Evolutionary conservation across 2,888 invertebrate species (phyloP).

Genomic region (Ophion costatus): DNA sequence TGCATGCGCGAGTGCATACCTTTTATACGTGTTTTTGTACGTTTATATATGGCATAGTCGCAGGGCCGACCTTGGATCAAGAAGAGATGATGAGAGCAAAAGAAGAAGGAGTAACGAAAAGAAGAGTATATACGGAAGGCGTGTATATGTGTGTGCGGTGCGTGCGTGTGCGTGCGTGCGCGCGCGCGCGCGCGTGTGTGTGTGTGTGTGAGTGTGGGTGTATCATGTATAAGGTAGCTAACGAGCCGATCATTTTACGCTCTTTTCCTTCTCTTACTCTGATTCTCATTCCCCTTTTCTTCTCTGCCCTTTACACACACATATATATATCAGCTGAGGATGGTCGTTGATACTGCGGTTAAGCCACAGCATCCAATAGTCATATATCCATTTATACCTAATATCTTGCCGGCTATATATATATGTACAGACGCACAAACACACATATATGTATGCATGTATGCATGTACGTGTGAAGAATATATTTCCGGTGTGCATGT

Average conservation of each 20-base stretch:
- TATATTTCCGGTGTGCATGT: not conserved
- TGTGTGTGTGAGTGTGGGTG: no score
- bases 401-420: conserved; percentile 26
- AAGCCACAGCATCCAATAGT: conserved; percentile 80
- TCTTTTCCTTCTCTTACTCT: conserved; percentile 5
- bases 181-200: no score
- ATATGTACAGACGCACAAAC: no score
- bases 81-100: conserved; percentile 48
- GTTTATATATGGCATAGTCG: conserved; percentile 44
- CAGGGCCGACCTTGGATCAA: conserved; percentile 60
- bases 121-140: conserved; percentile 28
- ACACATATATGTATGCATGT: conserved; percentile 1
- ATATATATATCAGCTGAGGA: not conserved
- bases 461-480: conserved; percentile 62
- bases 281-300: not conserved
- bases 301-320: not conserved
- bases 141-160: conserved; percentile 50
- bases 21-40: conserved; percentile 3
- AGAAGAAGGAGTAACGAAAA: conserved; percentile 34
- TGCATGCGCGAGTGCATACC: not conserved
- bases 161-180: no score
- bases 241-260: conserved; percentile 62
- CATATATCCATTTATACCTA: conserved; percentile 62
- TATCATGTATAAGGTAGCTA: conserved; percentile 60
- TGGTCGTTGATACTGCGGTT: conserved; percentile 70